These are phyloP conservation scores for Rhinogobius similis DNA, from an alignment of 2,113 vertebrate genomes.

Conservation along the genomic window DNA sequence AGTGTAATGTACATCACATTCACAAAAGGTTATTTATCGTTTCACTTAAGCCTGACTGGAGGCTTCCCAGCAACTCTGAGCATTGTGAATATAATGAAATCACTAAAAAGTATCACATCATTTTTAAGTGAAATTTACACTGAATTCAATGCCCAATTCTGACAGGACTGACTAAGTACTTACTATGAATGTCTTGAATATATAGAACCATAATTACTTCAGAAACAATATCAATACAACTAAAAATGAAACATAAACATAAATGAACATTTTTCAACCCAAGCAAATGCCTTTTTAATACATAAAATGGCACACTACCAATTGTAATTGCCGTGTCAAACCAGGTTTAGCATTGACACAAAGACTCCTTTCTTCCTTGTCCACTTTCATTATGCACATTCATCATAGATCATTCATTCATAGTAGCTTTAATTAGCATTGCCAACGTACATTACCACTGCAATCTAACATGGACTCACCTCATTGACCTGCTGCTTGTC, in stretches of 20 bases:
- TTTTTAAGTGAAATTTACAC: background rate
- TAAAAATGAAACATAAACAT: too few relatives aligned
- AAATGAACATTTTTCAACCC: too few relatives aligned
- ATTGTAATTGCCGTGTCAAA: slow-evolving; percentile 16
- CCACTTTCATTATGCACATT: background rate
- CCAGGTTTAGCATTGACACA: background rate
- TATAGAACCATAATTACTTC: too few relatives aligned
- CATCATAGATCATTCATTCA: background rate
- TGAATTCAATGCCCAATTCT: too few relatives aligned
- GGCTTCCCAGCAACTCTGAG: background rate
- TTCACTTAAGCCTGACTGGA: background rate
- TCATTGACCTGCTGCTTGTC: slow-evolving; percentile 94
- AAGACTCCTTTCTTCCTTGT: slow-evolving; percentile 3
- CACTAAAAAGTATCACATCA: background rate
- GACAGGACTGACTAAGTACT: too few relatives aligned
- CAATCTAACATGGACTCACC: slow-evolving; percentile 75
- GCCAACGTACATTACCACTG: background rate
- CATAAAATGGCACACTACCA: background rate
- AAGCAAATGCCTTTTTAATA: background rate
- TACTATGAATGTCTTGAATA: too few relatives aligned
- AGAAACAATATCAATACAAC: too few relatives aligned
- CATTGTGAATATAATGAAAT: background rate
- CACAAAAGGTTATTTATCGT: background rate
- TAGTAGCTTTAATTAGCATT: background rate
- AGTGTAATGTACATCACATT: slow-evolving; percentile 40